Base-by-base conservation (phyloP, 2,888 invertebrate species). In the Drosophila borealis region DNA sequence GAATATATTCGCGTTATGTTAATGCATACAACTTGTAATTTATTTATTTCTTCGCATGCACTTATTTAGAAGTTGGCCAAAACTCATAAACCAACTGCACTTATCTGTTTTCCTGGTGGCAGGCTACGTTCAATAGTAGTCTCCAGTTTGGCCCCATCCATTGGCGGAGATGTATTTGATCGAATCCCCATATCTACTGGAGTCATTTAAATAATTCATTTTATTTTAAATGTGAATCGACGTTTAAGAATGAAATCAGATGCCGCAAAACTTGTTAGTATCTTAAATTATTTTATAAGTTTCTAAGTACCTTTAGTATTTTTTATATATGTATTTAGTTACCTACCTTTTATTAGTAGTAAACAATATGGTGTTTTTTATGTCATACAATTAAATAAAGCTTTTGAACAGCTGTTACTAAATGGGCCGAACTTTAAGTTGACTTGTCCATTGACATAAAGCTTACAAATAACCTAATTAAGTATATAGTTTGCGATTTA, bases 1-100 rank as follows among this genome's bases (percentile, higher is more conserved):
- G 25, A 6, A 25, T 25, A 25, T 25, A 25, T 25, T 25, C 4
- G 25, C 6, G 6, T 25, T 25, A 6, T 25, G 6, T 25, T 25
- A 25, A 5, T 25, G 21, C 25, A 25, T 25, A 1, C 25, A 25
- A 25, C 6, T 6, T 25, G 25, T 25, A 5, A 6, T 25, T 25
- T 5, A 25, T 25, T 5, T 5, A 25, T 25, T 25, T 2, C 17
- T 17, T 19, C 29, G 11, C 39, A 34, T 41, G 41, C 49, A 29
- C 29, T 17, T 54, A 34, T 61, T 46, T 54, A 29, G 33, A 44
- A 50, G 19, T 37, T 46, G 44, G 13, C 3, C 21, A 34, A 42
- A 39, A 13, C 44, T 51, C 14, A 34, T 49, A 59, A 60, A 29
- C 42, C 33, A 64, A 75, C 46, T 55, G 19, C 68, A 51, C 48